A percentile compares a stretch with the other conserved stretches of the same genome.
These are phyloP conservation scores for Philhelius pedissequus DNA, from an alignment of 2,888 invertebrate genomes.

Conservation along the genomic window DNA sequence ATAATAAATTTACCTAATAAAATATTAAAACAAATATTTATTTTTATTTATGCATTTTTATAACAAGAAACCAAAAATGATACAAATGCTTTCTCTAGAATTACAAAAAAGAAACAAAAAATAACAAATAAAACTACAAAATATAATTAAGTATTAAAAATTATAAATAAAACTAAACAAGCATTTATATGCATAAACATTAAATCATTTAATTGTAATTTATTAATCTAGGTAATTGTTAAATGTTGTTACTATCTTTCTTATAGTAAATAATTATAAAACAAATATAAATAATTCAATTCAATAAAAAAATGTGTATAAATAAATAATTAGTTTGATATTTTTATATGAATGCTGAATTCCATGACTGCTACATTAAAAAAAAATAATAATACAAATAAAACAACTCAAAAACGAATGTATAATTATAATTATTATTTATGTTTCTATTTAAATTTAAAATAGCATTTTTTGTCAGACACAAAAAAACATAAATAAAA, in stretches of 20 bases:
- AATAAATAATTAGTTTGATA: conserved; percentile 57
- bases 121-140: conserved; percentile 15
- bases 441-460: conserved; percentile 36
- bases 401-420: conserved; percentile 3
- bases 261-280: conserved; percentile 9
- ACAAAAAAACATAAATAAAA: conserved; percentile 13
- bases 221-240: conserved; percentile 61
- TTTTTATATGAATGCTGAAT: conserved; percentile 67
- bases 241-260: conserved; percentile 62
- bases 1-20: background rate
- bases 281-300: background rate
- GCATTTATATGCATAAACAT: conserved; percentile 29
- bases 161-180: background rate
- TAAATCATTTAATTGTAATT: conserved; percentile 49
- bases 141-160: background rate
- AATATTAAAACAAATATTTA: background rate
- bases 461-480: conserved; percentile 33
- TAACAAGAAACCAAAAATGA: background rate
- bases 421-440: conserved; percentile 4
- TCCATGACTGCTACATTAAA: conserved; percentile 58
- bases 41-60: conserved; percentile 27
- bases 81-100: conserved; percentile 54
- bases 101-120: background rate
- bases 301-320: background rate
- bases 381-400: background rate